Conservation (phyloP, 2,888 invertebrate genomes). For the Heteromyza rotundicornis region DNA sequence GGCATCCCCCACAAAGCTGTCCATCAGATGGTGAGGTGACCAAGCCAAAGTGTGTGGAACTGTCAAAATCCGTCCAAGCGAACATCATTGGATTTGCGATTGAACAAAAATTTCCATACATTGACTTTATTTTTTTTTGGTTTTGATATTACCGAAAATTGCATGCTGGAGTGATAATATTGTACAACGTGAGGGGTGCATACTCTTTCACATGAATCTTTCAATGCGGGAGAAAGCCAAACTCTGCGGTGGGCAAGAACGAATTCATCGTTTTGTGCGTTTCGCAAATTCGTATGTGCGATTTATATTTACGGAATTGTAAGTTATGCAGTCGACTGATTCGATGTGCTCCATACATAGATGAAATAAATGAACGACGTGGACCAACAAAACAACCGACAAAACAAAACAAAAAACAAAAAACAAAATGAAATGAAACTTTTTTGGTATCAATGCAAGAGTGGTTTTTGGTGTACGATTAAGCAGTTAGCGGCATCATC, state of each 20-base stretch:
- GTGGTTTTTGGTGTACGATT: conserved; percentile 59
- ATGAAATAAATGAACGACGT: conserved; percentile 21
- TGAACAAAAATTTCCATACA: conserved; percentile 55
- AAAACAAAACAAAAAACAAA: conserved; percentile 3
- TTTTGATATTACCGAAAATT: conserved; percentile 3
- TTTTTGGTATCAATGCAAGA: conserved; percentile 31
- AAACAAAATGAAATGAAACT: no score
- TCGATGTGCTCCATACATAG: conserved; percentile 41
- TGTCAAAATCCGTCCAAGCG: conserved; percentile 60
- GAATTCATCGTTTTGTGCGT: conserved; percentile 5
- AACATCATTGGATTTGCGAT: conserved; percentile 60
- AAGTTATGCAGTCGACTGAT: conserved; percentile 59
- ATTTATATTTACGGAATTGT: conserved; percentile 57
- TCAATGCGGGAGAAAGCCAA: not conserved
- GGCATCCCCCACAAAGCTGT: not conserved
- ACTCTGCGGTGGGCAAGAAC: not conserved
- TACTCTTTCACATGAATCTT: not conserved
- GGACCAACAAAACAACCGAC: conserved; percentile 16
- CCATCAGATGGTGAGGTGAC: not conserved
- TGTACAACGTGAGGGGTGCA: not conserved
- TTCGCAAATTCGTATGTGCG: conserved; percentile 23
- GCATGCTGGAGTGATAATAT: conserved; percentile 14
- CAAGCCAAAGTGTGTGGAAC: conserved; percentile 37
- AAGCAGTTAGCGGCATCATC: conserved; percentile 39
- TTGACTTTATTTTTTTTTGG: conserved; percentile 34